These are phyloP conservation scores for Apamea monoglypha DNA, from an alignment of 2,888 invertebrate genomes.

Conservation along the genomic window DNA sequence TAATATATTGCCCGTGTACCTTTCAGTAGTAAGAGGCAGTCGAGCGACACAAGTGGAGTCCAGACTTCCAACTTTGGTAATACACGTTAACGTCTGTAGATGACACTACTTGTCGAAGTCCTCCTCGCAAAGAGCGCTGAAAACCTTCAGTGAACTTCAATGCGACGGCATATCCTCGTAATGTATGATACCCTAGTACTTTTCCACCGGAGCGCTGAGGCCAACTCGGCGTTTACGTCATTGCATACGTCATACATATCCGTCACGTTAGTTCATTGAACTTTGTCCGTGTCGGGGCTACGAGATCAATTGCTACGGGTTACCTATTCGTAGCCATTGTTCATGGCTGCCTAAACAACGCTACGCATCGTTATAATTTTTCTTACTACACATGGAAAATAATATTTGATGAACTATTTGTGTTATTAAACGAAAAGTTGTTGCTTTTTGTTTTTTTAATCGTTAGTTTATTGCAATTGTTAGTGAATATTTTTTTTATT, in stretches of 20 bases:
- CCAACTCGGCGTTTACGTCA: constrained; percentile 19
- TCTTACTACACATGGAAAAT: not conserved
- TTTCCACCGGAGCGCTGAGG: constrained; percentile 28
- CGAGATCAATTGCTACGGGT: not conserved
- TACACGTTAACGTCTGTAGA: not conserved
- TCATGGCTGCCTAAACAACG: not conserved
- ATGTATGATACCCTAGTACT: constrained; percentile 29
- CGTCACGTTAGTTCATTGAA: not conserved
- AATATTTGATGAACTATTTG: not conserved
- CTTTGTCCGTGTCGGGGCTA: too few relatives aligned
- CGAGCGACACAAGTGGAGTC: not conserved
- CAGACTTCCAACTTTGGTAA: not conserved
- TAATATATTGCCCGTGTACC: not conserved
- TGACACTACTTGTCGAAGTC: not conserved
- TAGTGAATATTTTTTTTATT: not conserved
- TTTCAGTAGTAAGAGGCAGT: not conserved
- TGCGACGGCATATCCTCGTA: not conserved
- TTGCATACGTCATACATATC: constrained; percentile 28
- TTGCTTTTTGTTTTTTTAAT: not conserved
- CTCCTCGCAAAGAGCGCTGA: not conserved
- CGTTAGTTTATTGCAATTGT: not conserved
- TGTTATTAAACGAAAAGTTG: not conserved
- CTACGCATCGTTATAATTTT: not conserved
- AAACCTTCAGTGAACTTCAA: not conserved
- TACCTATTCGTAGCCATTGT: not conserved